phyloP scores from a whole-genome alignment of 1,140 invertebrate species.

The Neuroterus valhalla region DNA sequence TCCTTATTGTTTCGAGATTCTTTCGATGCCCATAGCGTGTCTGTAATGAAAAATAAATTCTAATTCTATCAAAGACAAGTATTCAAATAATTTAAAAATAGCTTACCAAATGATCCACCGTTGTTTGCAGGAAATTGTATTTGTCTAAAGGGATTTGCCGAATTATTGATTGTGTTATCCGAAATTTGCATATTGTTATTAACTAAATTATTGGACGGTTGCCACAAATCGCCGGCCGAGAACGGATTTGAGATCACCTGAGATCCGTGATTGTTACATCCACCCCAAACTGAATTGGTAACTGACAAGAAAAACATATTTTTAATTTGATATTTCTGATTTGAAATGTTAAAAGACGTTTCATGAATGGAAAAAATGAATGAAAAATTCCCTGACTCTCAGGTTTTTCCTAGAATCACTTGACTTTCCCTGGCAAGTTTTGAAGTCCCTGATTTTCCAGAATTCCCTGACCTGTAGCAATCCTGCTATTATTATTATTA shows the following conservation, averaged over 20 bases:
- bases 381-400: no score
- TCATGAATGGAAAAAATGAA: conserved; percentile 33
- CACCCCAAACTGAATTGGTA: conserved; percentile 64
- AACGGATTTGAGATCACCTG: conserved; percentile 72
- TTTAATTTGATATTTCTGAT: conserved; percentile 10
- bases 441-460: no score
- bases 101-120: conserved; percentile 47
- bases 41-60: conserved; percentile 49
- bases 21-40: conserved; percentile 66
- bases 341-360: neutral
- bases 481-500: no score
- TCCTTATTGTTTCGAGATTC: conserved; percentile 68
- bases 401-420: no score
- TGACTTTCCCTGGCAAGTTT: no score
- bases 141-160: conserved; percentile 69
- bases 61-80: conserved; percentile 36
- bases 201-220: conserved; percentile 66
- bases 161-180: conserved; percentile 64
- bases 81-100: conserved; percentile 35
- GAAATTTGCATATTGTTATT: conserved; percentile 70
- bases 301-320: conserved; percentile 53
- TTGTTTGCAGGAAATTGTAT: conserved; percentile 67
- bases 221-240: conserved; percentile 64
- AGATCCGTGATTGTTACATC: conserved; percentile 61
- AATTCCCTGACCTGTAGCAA: no score